These are phyloP conservation scores for Gibbula magus DNA, from an alignment of 2,888 invertebrate genomes.

Conservation along the genomic window DNA sequence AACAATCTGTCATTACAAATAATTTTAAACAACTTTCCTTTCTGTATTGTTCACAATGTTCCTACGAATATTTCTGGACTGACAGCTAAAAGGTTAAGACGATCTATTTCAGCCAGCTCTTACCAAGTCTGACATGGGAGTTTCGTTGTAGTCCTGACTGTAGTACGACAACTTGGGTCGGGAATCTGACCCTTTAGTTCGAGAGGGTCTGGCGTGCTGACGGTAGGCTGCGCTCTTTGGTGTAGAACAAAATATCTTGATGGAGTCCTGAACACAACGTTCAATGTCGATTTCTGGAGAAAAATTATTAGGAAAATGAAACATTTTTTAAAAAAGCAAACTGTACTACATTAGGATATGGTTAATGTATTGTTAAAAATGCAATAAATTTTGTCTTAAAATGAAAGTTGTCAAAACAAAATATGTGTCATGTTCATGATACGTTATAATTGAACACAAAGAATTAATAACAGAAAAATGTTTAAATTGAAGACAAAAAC, in stretches of 20 bases:
- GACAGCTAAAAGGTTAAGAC: background rate
- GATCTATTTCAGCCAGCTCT: background rate
- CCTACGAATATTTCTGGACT: background rate
- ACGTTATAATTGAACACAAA: too few species aligned
- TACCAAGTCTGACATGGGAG: conserved; percentile 67
- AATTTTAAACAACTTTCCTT: background rate
- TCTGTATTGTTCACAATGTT: background rate
- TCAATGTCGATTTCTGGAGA: conserved; percentile 91
- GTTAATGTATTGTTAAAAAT: too few species aligned
- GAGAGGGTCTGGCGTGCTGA: conserved; percentile 79
- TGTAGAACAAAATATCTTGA: conserved; percentile 88
- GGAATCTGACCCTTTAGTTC: conserved; percentile 43
- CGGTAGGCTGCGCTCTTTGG: conserved; percentile 92
- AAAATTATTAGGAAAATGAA: too few species aligned
- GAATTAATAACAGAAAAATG: too few species aligned
- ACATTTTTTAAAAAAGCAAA: too few species aligned
- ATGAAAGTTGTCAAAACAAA: too few species aligned
- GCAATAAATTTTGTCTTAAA: too few species aligned
- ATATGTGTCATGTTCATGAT: too few species aligned
- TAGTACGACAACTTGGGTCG: conserved; percentile 68
- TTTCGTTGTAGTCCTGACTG: conserved; percentile 68
- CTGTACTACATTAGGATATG: too few species aligned
- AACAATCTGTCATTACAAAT: background rate
- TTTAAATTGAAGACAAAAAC: too few species aligned
- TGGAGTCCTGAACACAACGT: conserved; percentile 90